phyloP scores from a whole-genome alignment of 2,888 invertebrate species.

The Lordiphosa andalusiaca region DNA sequence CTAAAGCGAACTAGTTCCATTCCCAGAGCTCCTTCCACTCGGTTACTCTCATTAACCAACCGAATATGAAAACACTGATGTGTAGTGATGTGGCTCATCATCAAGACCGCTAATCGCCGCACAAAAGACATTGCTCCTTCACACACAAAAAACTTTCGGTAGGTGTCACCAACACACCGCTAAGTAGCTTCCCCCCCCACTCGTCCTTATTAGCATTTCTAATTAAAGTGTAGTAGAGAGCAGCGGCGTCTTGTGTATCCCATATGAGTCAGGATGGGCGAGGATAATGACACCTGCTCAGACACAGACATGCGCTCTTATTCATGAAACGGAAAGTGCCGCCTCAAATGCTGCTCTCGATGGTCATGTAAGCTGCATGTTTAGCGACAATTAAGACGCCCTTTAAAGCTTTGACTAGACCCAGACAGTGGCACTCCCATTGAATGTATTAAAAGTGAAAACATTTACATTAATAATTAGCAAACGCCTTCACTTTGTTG shows the following conservation, averaged over 20 bases:
- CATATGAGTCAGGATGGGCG: conserved; percentile 45
- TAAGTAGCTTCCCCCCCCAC: conserved; percentile 45
- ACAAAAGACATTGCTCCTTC: conserved; percentile 33
- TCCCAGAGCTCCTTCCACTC: not conserved
- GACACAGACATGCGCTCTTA: conserved; percentile 30
- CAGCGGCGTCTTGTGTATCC: conserved; percentile 17
- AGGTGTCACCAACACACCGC: conserved; percentile 63
- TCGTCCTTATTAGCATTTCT: conserved; percentile 73
- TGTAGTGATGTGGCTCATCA: conserved; percentile 23
- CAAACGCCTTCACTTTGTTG: conserved; percentile 35
- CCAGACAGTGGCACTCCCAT: conserved; percentile 32
- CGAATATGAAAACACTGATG: conserved; percentile 26
- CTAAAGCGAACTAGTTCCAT: conserved; percentile 9
- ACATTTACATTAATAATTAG: conserved; percentile 77
- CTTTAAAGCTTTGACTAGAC: conserved; percentile 26
- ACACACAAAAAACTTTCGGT: conserved; percentile 1
- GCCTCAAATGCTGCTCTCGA: conserved; percentile 13
- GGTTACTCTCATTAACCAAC: conserved; percentile 3
- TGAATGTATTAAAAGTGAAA: conserved; percentile 56
- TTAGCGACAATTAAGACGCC: conserved; percentile 46
- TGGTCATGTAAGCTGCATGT: conserved; percentile 61
- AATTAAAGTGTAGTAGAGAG: conserved; percentile 55
- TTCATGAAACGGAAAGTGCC: conserved; percentile 35
- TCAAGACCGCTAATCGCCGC: conserved; percentile 36
- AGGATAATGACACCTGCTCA: conserved; percentile 66